Conservation (phyloP, 2,888 invertebrate genomes). For the Axea sp. region DNA sequence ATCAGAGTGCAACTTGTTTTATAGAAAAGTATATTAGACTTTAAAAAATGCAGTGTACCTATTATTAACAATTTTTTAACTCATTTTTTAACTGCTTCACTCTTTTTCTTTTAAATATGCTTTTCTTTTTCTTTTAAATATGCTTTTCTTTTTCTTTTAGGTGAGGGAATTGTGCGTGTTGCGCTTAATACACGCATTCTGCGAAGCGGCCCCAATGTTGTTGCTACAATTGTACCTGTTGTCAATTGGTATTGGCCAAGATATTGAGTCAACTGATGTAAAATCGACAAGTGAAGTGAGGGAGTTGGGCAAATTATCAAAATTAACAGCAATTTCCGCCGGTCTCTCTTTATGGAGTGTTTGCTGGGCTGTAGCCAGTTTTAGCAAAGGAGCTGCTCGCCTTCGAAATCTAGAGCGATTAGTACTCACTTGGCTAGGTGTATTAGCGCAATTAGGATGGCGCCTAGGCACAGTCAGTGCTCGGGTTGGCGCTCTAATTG, state of each 20-base stretch:
- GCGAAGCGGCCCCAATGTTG: slow-evolving; percentile 93
- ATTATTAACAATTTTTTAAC: too few species aligned
- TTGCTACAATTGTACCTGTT: slow-evolving; percentile 89
- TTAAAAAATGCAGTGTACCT: too few species aligned
- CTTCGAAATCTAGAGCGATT: slow-evolving; percentile 90
- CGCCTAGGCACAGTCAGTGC: slow-evolving; percentile 91
- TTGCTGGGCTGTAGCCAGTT: slow-evolving; percentile 94
- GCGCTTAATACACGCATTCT: slow-evolving; percentile 91
- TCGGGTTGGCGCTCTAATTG: slow-evolving; percentile 89
- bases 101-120: too few species aligned
- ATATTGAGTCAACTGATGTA: slow-evolving; percentile 58
- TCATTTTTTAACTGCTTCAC: too few species aligned
- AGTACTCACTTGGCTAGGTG: slow-evolving; percentile 90
- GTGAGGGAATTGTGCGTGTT: slow-evolving; percentile 85
- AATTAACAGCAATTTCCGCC: slow-evolving; percentile 90
- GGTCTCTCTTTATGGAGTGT: slow-evolving; percentile 90
- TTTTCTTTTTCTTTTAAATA: too few species aligned
- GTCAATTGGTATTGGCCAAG: slow-evolving; percentile 76
- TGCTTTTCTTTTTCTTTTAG: too few species aligned
- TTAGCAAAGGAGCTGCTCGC: slow-evolving; percentile 90
- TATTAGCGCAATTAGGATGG: slow-evolving; percentile 85
- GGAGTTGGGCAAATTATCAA: slow-evolving; percentile 82
- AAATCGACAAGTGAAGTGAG: slow-evolving; percentile 67
- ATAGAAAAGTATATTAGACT: too few species aligned
- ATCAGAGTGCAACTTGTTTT: too few species aligned